These are phyloP conservation scores for Eubasilissa splendida DNA, from an alignment of 2,888 invertebrate species.

Conservation along the genomic window DNA sequence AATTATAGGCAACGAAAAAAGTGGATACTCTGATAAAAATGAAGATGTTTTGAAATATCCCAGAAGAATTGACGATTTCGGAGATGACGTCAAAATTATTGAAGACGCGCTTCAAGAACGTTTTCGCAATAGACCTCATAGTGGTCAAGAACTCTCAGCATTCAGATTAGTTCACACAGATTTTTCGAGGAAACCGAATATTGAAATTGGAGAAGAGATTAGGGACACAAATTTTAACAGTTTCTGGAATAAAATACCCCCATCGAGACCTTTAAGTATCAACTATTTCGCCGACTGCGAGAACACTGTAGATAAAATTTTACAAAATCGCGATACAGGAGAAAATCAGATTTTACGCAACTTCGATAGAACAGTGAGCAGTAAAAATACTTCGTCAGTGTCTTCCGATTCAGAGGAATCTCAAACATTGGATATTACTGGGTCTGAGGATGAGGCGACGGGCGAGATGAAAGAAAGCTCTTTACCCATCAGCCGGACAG, in stretches of 20 bases:
- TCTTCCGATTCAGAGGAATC: conserved; percentile 68
- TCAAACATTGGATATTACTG: conserved; percentile 71
- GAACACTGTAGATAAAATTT: conserved; percentile 45
- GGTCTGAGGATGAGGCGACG: conserved; percentile 68
- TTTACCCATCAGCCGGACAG: background rate
- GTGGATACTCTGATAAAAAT: conserved; percentile 39
- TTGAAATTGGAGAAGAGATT: conserved; percentile 62
- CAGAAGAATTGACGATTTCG: conserved; percentile 53
- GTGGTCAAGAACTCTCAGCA: conserved; percentile 65
- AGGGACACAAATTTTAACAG: conserved; percentile 69
- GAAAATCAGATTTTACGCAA: background rate
- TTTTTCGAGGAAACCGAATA: conserved; percentile 59
- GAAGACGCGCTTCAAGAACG: conserved; percentile 53
- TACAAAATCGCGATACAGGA: conserved; percentile 16
- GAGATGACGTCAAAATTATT: conserved; percentile 55
- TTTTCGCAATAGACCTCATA: conserved; percentile 30
- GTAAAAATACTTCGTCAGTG: conserved; percentile 64
- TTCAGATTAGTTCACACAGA: conserved; percentile 70
- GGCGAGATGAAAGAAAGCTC: background rate
- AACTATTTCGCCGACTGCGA: conserved; percentile 57
- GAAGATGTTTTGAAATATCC: conserved; percentile 48
- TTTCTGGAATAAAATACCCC: conserved; percentile 67
- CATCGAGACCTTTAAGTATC: conserved; percentile 37
- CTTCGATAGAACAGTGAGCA: background rate
- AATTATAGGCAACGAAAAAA: conserved; percentile 31